Conservation (phyloP, 2,888 invertebrate species). For the Formica aserva region DNA sequence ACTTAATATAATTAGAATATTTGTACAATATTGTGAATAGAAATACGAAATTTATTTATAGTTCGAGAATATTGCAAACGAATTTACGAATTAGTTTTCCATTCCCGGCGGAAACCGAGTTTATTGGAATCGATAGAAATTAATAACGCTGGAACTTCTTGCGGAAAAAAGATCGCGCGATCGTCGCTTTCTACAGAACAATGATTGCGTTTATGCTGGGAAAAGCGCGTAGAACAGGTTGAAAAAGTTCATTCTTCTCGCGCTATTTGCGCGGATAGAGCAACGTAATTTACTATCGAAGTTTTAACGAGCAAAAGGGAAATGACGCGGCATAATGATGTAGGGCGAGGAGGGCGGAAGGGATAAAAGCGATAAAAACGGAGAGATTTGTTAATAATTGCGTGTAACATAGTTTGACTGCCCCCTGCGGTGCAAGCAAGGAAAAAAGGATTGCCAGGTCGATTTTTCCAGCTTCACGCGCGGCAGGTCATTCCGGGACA, state of each 20-base stretch:
- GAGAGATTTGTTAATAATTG: constrained; percentile 30
- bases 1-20: background rate
- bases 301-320: constrained; percentile 26
- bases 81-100: background rate
- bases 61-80: constrained; percentile 1
- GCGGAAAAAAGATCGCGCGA: background rate
- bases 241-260: constrained; percentile 6
- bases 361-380: background rate
- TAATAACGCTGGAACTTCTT: background rate
- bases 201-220: background rate
- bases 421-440: background rate
- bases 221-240: constrained; percentile 15
- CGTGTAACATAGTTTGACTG: constrained; percentile 15
- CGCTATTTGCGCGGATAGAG: constrained; percentile 8
- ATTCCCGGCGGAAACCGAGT: background rate
- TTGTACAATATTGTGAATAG: background rate
- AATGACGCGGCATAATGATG: background rate
- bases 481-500: background rate
- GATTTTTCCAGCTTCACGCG: background rate
- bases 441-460: constrained; percentile 5
- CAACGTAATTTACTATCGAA: background rate
- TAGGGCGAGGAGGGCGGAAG: background rate
- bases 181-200: background rate
- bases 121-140: constrained; percentile 29
- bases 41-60: constrained; percentile 12